Percentiles rank a stretch among this genome's conserved stretches.
Conservation (phyloP, 1,140 invertebrate genomes). For the Sycobia sp. region DNA sequence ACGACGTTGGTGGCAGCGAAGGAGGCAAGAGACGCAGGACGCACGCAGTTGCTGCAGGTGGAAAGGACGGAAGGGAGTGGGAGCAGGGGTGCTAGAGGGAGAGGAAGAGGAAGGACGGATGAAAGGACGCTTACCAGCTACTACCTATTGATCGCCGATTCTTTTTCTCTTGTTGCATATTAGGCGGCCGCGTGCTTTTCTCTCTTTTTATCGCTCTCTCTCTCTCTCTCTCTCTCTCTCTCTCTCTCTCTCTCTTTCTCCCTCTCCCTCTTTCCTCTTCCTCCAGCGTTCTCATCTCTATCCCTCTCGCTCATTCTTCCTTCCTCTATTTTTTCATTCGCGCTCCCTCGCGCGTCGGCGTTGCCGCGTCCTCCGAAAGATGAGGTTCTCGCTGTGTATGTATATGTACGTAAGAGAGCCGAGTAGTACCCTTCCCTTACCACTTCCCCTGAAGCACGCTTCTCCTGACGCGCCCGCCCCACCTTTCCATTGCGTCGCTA, state of each 20-base stretch:
- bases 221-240: slow-evolving; percentile 27
- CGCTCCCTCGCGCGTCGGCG: slow-evolving; percentile 23
- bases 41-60: slow-evolving; percentile 35
- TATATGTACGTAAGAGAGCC: no score
- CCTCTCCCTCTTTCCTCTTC: slow-evolving; percentile 32
- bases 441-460: no score
- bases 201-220: slow-evolving; percentile 40
- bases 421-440: slow-evolving; percentile 21
- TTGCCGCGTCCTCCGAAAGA: slow-evolving; percentile 21
- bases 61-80: slow-evolving; percentile 29
- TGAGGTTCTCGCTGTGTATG: no score
- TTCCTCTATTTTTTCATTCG: no score
- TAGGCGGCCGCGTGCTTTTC: slow-evolving; percentile 56
- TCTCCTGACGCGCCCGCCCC: slow-evolving; percentile 29
- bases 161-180: slow-evolving; percentile 64
- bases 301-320: slow-evolving; percentile 10
- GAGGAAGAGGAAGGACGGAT: slow-evolving; percentile 47
- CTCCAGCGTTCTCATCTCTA: slow-evolving; percentile 17
- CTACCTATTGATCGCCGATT: slow-evolving; percentile 63
- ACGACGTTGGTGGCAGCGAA: slow-evolving; percentile 22
- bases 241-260: slow-evolving; percentile 23
- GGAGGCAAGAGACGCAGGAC: slow-evolving; percentile 34
- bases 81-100: background rate
- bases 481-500: no score
- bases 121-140: slow-evolving; percentile 63